Conservation (phyloP, 2,113 vertebrate species). For the Campylorhamphus procurvoides region DNA sequence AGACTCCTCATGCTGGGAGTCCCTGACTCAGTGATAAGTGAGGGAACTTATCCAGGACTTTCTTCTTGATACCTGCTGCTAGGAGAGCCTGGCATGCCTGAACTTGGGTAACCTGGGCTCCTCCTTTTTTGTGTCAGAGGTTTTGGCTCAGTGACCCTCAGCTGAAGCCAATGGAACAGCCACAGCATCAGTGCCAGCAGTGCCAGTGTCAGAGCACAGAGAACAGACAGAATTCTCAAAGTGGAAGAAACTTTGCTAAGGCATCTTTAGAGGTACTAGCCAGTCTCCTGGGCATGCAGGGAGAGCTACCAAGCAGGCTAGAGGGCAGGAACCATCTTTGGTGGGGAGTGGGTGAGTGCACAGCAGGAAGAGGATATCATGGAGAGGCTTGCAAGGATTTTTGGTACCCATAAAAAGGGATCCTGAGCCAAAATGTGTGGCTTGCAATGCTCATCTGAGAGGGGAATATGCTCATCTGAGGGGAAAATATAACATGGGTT, state of each 20-base stretch:
- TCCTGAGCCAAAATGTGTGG: not conserved
- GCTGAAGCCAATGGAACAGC: not conserved
- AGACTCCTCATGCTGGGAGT: not conserved
- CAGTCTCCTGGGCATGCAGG: not conserved
- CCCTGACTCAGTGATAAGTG: not conserved
- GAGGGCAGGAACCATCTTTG: fast-evolving
- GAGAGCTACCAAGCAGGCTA: not conserved
- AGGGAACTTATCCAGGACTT: not conserved
- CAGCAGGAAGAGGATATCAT: not conserved
- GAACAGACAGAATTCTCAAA: not conserved
- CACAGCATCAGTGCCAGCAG: not conserved
- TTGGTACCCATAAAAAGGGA: not conserved
- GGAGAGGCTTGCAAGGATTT: not conserved
- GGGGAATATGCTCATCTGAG: no score
- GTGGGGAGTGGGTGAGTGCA: not conserved
- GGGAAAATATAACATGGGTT: not conserved
- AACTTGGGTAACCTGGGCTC: not conserved
- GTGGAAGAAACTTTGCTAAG: not conserved
- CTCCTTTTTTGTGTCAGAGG: not conserved
- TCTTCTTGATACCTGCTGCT: not conserved
- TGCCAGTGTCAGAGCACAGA: not conserved
- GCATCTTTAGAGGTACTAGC: not conserved
- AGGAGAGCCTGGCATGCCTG: not conserved
- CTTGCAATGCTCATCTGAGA: not conserved
- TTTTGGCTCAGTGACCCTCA: not conserved